Percentiles rank a stretch among this genome's conserved stretches.
Evolutionary conservation across 2,888 invertebrate species (phyloP).

Genomic region (Thera britannica): DNA sequence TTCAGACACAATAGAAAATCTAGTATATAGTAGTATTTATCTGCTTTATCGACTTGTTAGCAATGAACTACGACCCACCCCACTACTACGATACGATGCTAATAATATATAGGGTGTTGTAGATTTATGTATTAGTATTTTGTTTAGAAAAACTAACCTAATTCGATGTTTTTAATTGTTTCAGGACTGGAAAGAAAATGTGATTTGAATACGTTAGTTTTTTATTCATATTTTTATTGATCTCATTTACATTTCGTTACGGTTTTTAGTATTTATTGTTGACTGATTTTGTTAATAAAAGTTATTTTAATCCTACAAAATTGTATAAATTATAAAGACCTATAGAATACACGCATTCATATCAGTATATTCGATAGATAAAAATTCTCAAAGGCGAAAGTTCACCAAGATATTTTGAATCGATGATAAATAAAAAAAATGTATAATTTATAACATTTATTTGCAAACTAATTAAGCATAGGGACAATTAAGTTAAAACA

Average conservation of each 20-base stretch:
- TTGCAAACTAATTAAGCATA: conserved; percentile 44
- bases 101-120: no score
- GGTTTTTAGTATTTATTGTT: conserved; percentile 9
- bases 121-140: no score
- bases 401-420: conserved; percentile 26
- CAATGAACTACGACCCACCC: no score
- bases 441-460: conserved; percentile 42
- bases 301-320: background rate
- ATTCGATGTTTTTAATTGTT: conserved; percentile 40
- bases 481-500: conserved; percentile 46
- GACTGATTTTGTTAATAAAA: background rate
- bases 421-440: conserved; percentile 35
- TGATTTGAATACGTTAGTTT: conserved; percentile 35
- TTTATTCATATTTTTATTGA: conserved; percentile 2
- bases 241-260: conserved; percentile 2
- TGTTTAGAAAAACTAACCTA: background rate
- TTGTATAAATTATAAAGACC: conserved; percentile 10
- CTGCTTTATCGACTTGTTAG: no score
- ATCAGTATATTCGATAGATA: conserved; percentile 28
- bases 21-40: no score
- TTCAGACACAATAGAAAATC: no score
- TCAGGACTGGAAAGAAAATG: conserved; percentile 67
- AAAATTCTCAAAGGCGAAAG: conserved; percentile 35
- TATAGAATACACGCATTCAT: conserved; percentile 12
- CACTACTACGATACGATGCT: no score